These are phyloP conservation scores for Poliocrania exsul DNA, from an alignment of 2,797 vertebrate genomes.

Conservation along the genomic window DNA sequence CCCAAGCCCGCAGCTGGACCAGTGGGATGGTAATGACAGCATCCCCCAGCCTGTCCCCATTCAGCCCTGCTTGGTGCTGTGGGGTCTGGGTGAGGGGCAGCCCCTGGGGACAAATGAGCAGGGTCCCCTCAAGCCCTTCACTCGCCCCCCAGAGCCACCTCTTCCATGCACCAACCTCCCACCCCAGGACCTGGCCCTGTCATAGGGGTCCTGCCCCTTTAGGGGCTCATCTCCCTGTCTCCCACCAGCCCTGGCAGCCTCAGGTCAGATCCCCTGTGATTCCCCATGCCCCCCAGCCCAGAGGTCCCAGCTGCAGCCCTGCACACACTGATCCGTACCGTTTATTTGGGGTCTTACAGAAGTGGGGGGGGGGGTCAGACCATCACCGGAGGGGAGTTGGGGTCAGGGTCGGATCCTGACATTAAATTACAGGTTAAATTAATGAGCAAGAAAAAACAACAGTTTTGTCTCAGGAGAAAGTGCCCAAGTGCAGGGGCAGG, in stretches of 20 bases:
- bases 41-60: background rate
- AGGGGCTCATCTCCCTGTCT: background rate
- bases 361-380: background rate
- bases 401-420: background rate
- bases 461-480: conserved; percentile 22
- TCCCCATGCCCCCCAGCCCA: too few relatives aligned
- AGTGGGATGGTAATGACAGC: accelerated
- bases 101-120: background rate
- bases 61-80: background rate
- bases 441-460: conserved; percentile 20
- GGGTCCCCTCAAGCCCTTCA: background rate
- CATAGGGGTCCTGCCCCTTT: accelerated
- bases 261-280: background rate
- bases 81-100: too few relatives aligned
- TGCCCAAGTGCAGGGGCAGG: conserved; percentile 49
- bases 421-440: conserved; percentile 51
- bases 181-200: background rate
- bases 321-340: background rate
- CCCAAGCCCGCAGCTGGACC: accelerated
- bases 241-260: background rate
- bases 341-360: conserved; percentile 2
- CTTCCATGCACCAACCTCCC: background rate
- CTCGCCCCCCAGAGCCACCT: accelerated
- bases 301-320: accelerated
- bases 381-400: background rate